Base-by-base conservation (phyloP, 2,113 vertebrate genomes). In the Sylvia atricapilla region DNA sequence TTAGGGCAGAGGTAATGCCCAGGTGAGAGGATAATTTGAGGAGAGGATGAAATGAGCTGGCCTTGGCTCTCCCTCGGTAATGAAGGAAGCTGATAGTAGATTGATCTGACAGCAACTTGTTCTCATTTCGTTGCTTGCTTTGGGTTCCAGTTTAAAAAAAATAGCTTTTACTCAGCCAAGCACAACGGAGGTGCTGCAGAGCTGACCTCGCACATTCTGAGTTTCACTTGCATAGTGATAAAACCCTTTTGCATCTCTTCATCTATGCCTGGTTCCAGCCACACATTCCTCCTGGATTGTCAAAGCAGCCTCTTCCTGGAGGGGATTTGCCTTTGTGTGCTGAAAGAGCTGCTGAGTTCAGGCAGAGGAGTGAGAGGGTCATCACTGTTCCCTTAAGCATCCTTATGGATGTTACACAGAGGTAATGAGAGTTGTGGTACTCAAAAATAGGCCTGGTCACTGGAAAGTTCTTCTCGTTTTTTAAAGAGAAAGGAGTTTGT, bases 121-220 rank as follows among this genome's bases (percentile, higher is more conserved):
- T 78, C 78, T 89, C 52, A 17, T 87, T 92, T 81, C 84, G 77
- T 75, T 75, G 74, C 69, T 77, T 86, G 43, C 77, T 91, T 84
- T 74, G 46, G 31, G 22, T 52, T 85, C 62, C 60, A 44, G 11
- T 56, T 80, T 37, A 30, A 58, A 75, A 75, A 84, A 63, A 90
- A 37, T 30, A 53, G 28, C 46, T 18, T 78, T 46, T 43, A 49
- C 7, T 35, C n/a, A 39, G 73, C 47, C 28, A 41, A 58, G 63
- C 11, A 39, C 53, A 35, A 0, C 37, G 19, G 44, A 69, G 39
- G 46, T 75, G 78, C 77, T 87, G 43, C 30, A 58, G 75, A 78
- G 47, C 87, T 87, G 74, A 87, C 46, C 43, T 44, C 16, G 2
- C 9, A 55, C 23, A 5, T 53, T 64, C 22, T 0, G 7, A 25